These are phyloP conservation scores for Cheilinus undulatus DNA, from an alignment of 2,113 vertebrate genomes.

Conservation along the genomic window DNA sequence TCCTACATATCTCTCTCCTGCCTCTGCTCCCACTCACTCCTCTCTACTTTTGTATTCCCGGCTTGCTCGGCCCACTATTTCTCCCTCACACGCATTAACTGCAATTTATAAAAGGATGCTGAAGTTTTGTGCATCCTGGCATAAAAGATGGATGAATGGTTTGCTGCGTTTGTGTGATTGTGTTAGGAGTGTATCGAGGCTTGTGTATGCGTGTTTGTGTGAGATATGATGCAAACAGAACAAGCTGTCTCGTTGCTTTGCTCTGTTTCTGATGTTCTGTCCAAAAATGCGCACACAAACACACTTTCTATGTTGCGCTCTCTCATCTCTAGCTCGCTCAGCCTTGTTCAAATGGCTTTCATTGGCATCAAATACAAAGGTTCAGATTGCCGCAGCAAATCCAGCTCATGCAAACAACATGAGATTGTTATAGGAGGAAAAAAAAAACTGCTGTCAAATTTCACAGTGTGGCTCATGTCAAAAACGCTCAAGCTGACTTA, in stretches of 20 bases:
- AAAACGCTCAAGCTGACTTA: conserved; percentile 65
- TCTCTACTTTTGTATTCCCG: conserved; percentile 55
- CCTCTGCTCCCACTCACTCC: conserved; percentile 34
- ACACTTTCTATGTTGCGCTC: conserved; percentile 51
- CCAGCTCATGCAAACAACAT: conserved; percentile 75
- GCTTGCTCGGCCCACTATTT: conserved; percentile 30
- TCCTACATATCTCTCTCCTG: conserved; percentile 8
- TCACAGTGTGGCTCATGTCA: conserved; percentile 57
- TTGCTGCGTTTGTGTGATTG: conserved; percentile 59
- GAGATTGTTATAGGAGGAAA: conserved; percentile 55
- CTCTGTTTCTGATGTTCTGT: conserved; percentile 77
- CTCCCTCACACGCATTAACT: conserved; percentile 52
- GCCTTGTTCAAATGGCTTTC: conserved; percentile 69
- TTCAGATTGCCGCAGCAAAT: conserved; percentile 67
- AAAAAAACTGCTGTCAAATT: conserved; percentile 54
- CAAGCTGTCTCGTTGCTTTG: conserved; percentile 71
- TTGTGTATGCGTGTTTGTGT: conserved; percentile 54
- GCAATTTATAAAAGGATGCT: conserved; percentile 62
- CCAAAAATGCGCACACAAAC: conserved; percentile 70
- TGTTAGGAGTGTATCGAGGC: conserved; percentile 45
- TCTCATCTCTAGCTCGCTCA: conserved; percentile 48
- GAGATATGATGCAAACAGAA: conserved; percentile 77
- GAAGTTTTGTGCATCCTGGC: conserved; percentile 62
- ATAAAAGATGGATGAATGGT: conserved; percentile 74
- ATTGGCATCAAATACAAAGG: conserved; percentile 76